These are phyloP conservation scores for Equus quagga DNA, from an alignment of 2,113 vertebrate species.

Conservation along the genomic window DNA sequence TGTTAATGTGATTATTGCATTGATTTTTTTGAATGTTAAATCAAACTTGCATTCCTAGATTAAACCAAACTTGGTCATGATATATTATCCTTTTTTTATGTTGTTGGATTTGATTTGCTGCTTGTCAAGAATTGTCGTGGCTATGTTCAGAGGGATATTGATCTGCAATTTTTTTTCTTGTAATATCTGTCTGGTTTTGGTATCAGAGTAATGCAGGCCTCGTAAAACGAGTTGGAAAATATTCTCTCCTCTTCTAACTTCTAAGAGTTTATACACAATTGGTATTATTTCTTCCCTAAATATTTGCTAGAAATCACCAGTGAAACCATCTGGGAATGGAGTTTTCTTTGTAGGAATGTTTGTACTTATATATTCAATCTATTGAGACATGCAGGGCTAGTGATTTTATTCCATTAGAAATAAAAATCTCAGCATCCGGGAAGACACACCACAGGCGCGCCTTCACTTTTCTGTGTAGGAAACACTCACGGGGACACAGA, in stretches of 20 bases:
- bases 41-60: neutral
- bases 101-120: constrained; percentile 33
- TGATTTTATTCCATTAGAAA: neutral
- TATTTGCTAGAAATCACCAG: neutral
- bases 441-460: neutral
- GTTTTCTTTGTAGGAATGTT: neutral
- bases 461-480: neutral
- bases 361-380: neutral
- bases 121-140: neutral
- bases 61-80: neutral
- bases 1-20: neutral
- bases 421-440: neutral
- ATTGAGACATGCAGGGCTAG: neutral
- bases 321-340: neutral
- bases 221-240: neutral
- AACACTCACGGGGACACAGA: neutral
- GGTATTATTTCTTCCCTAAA: neutral
- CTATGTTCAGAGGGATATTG: neutral
- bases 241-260: neutral
- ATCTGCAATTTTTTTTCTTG: neutral
- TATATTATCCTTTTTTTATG: neutral
- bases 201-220: neutral
- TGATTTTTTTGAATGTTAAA: neutral
- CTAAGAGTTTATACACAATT: neutral
- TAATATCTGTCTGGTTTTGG: neutral